These are phyloP conservation scores for Drosophila mercatorum DNA, from an alignment of 2,888 invertebrate genomes.

Conservation along the genomic window DNA sequence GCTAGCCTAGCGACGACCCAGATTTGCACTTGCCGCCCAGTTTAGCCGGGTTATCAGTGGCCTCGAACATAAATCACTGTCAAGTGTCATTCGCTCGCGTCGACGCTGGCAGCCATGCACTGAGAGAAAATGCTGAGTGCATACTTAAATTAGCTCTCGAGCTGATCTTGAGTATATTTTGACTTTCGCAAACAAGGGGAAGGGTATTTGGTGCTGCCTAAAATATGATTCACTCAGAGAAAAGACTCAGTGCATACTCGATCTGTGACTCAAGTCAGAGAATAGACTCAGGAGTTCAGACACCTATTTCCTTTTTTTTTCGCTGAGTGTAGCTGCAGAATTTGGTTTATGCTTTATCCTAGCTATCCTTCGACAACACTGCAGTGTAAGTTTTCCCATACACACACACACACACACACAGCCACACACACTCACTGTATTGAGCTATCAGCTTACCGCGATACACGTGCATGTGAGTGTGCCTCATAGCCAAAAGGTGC, in stretches of 20 bases:
- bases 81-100: slow-evolving; percentile 83
- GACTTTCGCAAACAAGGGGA: not conserved
- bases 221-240: not conserved
- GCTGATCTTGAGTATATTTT: not conserved
- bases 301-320: too few relatives aligned
- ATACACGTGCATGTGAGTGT: slow-evolving; percentile 56
- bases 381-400: slow-evolving; percentile 59
- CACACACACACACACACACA: slow-evolving; percentile 29
- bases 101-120: slow-evolving; percentile 26
- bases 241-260: not conserved
- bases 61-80: slow-evolving; percentile 84
- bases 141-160: not conserved
- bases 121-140: slow-evolving; percentile 3
- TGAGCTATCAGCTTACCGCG: slow-evolving; percentile 59
- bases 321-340: too few relatives aligned
- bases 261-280: too few relatives aligned
- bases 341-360: slow-evolving; percentile 53
- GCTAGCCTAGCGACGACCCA: slow-evolving; percentile 47
- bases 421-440: slow-evolving; percentile 6
- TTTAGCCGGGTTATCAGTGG: slow-evolving; percentile 80
- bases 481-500: slow-evolving; percentile 64
- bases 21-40: slow-evolving; percentile 77
- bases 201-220: too few relatives aligned
- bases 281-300: too few relatives aligned
- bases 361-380: slow-evolving; percentile 45